These are phyloP conservation scores for Leptopilina myrica DNA, from an alignment of 2,888 invertebrate genomes.

Conservation along the genomic window DNA sequence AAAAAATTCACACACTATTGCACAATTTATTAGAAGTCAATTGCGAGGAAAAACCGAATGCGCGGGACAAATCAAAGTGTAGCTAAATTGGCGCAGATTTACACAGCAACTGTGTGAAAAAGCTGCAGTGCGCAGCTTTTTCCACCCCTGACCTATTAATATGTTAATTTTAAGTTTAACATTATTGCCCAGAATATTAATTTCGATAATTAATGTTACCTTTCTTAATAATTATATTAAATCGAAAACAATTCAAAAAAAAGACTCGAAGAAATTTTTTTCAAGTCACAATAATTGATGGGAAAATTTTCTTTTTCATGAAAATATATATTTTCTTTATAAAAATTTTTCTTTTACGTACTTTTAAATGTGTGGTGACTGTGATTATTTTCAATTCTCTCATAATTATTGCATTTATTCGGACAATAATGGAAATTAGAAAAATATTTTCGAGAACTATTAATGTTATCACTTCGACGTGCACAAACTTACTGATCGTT, in stretches of 20 bases:
- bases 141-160: conserved; percentile 41
- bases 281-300: too few relatives aligned
- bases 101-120: conserved; percentile 49
- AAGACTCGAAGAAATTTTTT: too few relatives aligned
- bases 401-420: background rate
- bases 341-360: background rate
- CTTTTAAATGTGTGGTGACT: background rate
- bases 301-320: too few relatives aligned
- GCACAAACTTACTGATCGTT: conserved; percentile 71
- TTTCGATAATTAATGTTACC: background rate
- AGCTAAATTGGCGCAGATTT: conserved; percentile 56
- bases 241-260: background rate
- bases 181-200: background rate
- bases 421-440: background rate
- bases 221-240: background rate
- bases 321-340: background rate
- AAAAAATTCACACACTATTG: background rate
- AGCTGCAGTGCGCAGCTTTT: conserved; percentile 63
- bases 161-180: conserved; percentile 17
- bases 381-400: background rate
- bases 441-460: conserved; percentile 41
- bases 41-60: conserved; percentile 38
- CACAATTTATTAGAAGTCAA: background rate
- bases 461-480: conserved; percentile 62
- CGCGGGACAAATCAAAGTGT: conserved; percentile 42